Evolutionary conservation across 92 coral and sea anemone species (phyloP).

Genomic region (Metridium senile): DNA sequence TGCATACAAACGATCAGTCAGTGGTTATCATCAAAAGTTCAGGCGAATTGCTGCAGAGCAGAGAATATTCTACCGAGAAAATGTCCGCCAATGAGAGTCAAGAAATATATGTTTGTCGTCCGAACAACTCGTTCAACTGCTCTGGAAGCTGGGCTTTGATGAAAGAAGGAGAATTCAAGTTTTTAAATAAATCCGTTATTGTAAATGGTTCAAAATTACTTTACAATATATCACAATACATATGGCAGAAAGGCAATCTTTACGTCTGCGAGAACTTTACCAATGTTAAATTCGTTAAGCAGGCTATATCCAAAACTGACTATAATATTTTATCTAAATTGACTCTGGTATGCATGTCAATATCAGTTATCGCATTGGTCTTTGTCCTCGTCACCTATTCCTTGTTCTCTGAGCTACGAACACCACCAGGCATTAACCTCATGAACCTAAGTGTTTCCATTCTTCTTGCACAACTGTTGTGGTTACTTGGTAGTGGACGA

Average conservation of each 20-base stretch:
- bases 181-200: constrained; percentile 40
- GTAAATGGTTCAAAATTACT: constrained; percentile 33
- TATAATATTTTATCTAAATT: constrained; percentile 6
- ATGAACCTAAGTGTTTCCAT: constrained; percentile 51
- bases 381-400: constrained; percentile 56
- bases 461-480: constrained; percentile 41
- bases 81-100: constrained; percentile 3
- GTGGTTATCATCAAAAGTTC: constrained; percentile 30
- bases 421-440: constrained; percentile 62
- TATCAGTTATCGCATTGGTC: constrained; percentile 34
- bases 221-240: constrained; percentile 15
- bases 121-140: constrained; percentile 24
- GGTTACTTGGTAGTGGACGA: constrained; percentile 46
- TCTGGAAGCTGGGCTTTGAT: constrained; percentile 27
- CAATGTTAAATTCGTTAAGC: neutral
- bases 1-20: constrained; percentile 36
- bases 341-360: constrained; percentile 31
- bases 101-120: constrained; percentile 42
- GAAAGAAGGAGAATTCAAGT: constrained; percentile 15
- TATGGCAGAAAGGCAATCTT: constrained; percentile 21
- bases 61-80: constrained; percentile 18
- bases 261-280: constrained; percentile 51
- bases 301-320: neutral
- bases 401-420: constrained; percentile 65
- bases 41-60: constrained; percentile 15